phyloP scores from a whole-genome alignment of 2,113 vertebrate species.

The Strigops habroptila region DNA sequence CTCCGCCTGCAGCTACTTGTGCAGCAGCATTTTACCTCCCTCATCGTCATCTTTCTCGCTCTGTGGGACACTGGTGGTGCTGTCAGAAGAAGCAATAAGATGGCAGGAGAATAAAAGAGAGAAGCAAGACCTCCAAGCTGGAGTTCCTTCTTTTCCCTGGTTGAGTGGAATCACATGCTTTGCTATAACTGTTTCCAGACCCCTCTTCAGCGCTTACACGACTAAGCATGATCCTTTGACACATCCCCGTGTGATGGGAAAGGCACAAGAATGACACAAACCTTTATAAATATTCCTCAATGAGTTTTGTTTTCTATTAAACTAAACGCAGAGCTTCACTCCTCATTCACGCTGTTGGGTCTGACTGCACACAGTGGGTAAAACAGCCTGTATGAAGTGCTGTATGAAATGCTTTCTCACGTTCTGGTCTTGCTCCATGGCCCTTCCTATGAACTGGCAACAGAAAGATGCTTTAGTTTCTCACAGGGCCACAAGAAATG shows the following conservation, averaged over 20 bases:
- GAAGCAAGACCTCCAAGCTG: background rate
- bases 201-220: background rate
- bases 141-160: background rate
- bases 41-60: accelerated
- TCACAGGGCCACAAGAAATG: background rate
- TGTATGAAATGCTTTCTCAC: background rate
- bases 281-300: background rate
- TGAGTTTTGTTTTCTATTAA: background rate
- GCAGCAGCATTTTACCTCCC: background rate
- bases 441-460: background rate
- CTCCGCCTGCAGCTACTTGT: background rate
- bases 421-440: accelerated
- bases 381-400: background rate
- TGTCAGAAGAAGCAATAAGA: background rate
- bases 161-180: background rate
- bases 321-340: background rate
- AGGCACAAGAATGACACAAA: background rate
- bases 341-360: background rate
- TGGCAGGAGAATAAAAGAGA: background rate
- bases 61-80: background rate
- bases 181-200: background rate
- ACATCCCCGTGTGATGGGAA: constrained; percentile 32
- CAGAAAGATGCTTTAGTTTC: background rate
- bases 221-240: background rate
- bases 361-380: background rate